Evolutionary conservation across 2,888 invertebrate species (phyloP).

Genomic region (Bruchidius siliquastri): DNA sequence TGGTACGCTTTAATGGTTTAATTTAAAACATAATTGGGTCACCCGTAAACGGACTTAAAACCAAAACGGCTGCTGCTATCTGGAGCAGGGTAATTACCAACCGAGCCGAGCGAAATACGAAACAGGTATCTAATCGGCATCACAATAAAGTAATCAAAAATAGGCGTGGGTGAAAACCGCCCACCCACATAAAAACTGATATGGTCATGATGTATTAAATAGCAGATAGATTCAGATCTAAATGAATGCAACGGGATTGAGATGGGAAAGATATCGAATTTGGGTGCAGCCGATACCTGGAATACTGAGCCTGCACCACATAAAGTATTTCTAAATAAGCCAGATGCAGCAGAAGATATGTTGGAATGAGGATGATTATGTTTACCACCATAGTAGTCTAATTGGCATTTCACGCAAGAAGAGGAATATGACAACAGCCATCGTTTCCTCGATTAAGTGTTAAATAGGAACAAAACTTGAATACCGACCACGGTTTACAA

Average conservation of each 20-base stretch:
- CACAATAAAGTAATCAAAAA: conserved; percentile 43
- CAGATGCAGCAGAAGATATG: too few relatives aligned
- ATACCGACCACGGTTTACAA: too few relatives aligned
- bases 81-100: conserved; percentile 17
- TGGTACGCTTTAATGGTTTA: background rate
- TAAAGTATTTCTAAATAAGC: background rate
- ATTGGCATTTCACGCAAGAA: too few relatives aligned
- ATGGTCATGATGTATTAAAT: conserved; percentile 37
- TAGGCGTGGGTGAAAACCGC: conserved; percentile 36
- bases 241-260: conserved; percentile 25
- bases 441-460: too few relatives aligned
- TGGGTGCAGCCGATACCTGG: background rate
- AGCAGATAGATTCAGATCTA: conserved; percentile 32
- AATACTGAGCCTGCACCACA: background rate
- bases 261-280: background rate
- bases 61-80: conserved; percentile 14
- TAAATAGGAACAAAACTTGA: too few relatives aligned
- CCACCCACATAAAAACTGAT: conserved; percentile 38
- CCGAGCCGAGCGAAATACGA: conserved; percentile 18
- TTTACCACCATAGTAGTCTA: too few relatives aligned
- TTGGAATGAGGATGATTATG: too few relatives aligned
- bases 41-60: conserved; percentile 16
- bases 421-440: too few relatives aligned
- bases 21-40: conserved; percentile 15
- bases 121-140: conserved; percentile 40